phyloP scores from a whole-genome alignment of 2,113 vertebrate species.

The Mellivora capensis region DNA sequence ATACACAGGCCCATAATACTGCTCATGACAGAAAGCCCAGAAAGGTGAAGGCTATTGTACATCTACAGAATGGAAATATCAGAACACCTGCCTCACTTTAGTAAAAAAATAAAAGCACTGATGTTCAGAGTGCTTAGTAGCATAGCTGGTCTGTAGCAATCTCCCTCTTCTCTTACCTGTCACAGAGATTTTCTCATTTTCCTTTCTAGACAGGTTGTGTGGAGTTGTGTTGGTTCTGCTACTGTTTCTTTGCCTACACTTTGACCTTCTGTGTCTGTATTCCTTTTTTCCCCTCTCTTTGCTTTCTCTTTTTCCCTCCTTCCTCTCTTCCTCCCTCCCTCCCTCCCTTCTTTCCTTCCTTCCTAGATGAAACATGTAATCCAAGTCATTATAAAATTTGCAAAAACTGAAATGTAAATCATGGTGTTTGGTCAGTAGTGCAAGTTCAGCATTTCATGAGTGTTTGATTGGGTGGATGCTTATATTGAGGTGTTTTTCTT shows the following conservation, averaged over 20 bases:
- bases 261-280: neutral
- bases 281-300: neutral
- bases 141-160: neutral
- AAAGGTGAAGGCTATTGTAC: neutral
- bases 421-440: neutral
- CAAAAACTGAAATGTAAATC: neutral
- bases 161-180: neutral
- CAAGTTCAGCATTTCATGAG: neutral
- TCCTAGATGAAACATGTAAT: neutral
- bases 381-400: neutral
- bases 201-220: neutral
- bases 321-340: too few species aligned
- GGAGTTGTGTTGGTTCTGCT: neutral
- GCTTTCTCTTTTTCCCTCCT: neutral
- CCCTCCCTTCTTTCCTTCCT: neutral
- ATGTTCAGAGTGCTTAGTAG: neutral
- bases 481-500: neutral
- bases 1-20: neutral
- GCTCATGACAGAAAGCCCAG: neutral
- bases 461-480: neutral
- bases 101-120: neutral
- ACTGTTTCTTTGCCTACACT: neutral
- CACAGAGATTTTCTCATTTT: neutral
- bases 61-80: neutral
- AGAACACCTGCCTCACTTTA: neutral